phyloP scores from a whole-genome alignment of 2,113 vertebrate species.

The Falcunculus frontatus region DNA sequence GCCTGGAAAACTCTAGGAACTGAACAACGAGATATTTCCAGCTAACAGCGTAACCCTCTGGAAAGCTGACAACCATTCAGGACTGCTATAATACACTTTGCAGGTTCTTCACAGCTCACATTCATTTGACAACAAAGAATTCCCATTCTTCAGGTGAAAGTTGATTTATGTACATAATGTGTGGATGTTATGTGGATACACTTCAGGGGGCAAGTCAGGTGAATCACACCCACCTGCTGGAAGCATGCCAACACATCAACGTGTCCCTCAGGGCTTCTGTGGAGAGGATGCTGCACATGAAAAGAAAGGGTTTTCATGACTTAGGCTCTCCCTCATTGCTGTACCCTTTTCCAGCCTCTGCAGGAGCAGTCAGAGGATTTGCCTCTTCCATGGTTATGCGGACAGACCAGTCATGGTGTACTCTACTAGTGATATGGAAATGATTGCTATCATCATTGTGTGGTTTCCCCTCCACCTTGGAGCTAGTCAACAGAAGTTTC shows the following conservation, averaged over 20 bases:
- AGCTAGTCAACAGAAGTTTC: not conserved
- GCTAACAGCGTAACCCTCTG: rapidly evolving
- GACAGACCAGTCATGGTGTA: not conserved
- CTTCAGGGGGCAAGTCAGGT: not conserved
- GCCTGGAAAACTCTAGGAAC: not conserved
- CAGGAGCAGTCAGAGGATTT: not conserved
- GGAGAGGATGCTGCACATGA: not conserved
- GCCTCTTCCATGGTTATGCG: not conserved
- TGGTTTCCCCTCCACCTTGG: not conserved
- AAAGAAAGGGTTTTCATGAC: not conserved
- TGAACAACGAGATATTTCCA: not conserved
- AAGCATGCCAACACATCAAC: not conserved
- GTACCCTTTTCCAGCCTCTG: not conserved
- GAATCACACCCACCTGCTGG: not conserved
- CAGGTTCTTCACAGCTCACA: not conserved
- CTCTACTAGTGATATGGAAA: not conserved
- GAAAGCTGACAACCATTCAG: not conserved
- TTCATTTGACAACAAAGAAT: not conserved
- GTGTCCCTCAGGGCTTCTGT: not conserved
- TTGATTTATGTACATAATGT: not conserved
- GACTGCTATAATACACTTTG: not conserved
- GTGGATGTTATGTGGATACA: rapidly evolving
- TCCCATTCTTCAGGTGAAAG: not conserved
- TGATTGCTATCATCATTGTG: rapidly evolving
- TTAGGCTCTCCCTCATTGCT: not conserved